A percentile compares a stretch with the other conserved stretches of the same genome.
phyloP scores from a whole-genome alignment of 2,797 vertebrate genomes.

The Euthynnus affinis region DNA sequence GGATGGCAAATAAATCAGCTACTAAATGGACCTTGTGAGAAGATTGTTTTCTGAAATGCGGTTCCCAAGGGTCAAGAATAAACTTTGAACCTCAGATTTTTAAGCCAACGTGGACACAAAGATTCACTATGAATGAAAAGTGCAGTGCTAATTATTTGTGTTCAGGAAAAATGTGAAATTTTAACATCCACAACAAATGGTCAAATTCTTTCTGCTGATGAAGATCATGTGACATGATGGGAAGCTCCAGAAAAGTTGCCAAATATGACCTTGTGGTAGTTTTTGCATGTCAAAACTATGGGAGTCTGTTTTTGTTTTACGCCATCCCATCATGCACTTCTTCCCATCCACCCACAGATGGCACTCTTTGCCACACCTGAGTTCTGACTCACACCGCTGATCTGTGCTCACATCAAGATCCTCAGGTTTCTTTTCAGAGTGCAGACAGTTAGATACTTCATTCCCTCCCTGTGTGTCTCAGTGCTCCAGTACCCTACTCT shows the following conservation, averaged over 20 bases:
- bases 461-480: conserved; percentile 47
- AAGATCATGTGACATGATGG: background rate
- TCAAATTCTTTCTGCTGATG: background rate
- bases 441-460: conserved; percentile 49
- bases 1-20: background rate
- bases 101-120: background rate
- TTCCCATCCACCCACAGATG: conserved; percentile 67
- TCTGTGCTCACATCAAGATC: conserved; percentile 65
- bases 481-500: conserved; percentile 27
- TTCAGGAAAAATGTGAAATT: background rate
- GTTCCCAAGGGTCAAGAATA: background rate
- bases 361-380: conserved; percentile 74
- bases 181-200: background rate
- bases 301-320: background rate
- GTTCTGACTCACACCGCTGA: conserved; percentile 51
- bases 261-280: background rate
- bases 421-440: conserved; percentile 62
- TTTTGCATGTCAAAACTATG: background rate
- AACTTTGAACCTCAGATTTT: background rate
- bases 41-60: background rate
- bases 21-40: background rate
- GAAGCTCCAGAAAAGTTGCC: background rate
- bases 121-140: no score
- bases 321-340: conserved; percentile 41
- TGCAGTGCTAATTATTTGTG: no score